Evolutionary conservation across 2,888 invertebrate genomes (phyloP), one percentile per base, ranked within the genome.

Genomic region (Girardia tigrina): DNA sequence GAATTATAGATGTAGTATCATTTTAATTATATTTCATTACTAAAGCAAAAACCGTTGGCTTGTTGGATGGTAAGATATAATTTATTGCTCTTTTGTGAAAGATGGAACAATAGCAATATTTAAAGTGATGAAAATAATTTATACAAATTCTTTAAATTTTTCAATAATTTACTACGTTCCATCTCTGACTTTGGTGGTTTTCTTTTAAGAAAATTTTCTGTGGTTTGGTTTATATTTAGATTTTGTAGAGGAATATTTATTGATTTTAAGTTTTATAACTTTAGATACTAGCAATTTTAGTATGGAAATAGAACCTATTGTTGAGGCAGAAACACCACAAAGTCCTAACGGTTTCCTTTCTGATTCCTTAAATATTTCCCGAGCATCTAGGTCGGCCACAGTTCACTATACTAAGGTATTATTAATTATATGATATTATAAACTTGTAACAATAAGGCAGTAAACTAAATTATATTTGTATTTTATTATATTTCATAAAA

Each of bases 211-310:
- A 70, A 56, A 36, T 23, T 20, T 4, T 14, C 69, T 71, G 27
- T 74, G 74, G 26, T 56, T 26, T 74, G 26, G 56, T 4, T 56
- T 29, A 26, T 20, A 8, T 42, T 29, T 23, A 16, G 28, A 20
- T 26, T 71, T 70, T 70, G 20, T 70, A 70, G 20, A 70, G 12
- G 23, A 70, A 23, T 23, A 12, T 72, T 72, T 26, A 72, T 16
- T 6, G 8, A 16, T 16, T 71, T 28, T 27, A 4, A 14, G 27
- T 23, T 29, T 71, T 71, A 29, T 29, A n/a, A 14, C 78, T 79
- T 26, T 79, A 84, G 85, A 85, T 79, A 80, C 84, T 26, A 83
- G 83, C 78, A 84, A 82, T 74, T 81, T 84, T 72, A 84, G 84
- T 2, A 80, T 82, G 28, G 85, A 85, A 79, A 79, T 85, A 73